Conservation (phyloP, 2,888 invertebrate species). For the Leptarthrus brevirostris region DNA sequence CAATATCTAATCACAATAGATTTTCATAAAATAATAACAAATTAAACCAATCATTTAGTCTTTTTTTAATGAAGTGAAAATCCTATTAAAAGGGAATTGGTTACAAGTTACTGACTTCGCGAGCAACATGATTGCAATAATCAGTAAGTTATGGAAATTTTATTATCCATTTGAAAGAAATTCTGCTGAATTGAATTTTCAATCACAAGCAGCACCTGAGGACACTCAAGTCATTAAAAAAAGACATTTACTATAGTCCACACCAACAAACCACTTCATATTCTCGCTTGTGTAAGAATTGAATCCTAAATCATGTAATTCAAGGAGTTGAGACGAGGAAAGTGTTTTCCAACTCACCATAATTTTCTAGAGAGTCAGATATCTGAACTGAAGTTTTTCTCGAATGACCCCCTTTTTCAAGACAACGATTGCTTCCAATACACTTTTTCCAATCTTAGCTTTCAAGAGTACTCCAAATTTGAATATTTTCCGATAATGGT, state of each 20-base stretch:
- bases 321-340: constrained; percentile 2
- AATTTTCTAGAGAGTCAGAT: neutral
- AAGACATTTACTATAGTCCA: neutral
- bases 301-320: constrained; percentile 10
- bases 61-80: no score
- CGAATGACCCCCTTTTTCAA: constrained; percentile 7
- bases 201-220: neutral
- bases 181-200: neutral
- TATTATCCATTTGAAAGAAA: neutral
- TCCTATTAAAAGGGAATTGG: no score
- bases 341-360: neutral
- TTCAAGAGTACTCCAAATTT: constrained; percentile 16
- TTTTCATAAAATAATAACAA: no score
- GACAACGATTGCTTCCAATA: constrained; percentile 1
- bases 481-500: constrained; percentile 33
- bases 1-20: no score
- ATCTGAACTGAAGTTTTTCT: neutral
- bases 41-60: no score
- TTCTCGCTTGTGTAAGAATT: neutral
- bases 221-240: neutral
- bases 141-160: neutral
- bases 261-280: neutral
- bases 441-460: neutral
- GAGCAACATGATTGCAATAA: no score
- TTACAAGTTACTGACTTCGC: no score